Evolutionary conservation across 2,113 vertebrate genomes (phyloP).

Genomic region (Castor canadensis): DNA sequence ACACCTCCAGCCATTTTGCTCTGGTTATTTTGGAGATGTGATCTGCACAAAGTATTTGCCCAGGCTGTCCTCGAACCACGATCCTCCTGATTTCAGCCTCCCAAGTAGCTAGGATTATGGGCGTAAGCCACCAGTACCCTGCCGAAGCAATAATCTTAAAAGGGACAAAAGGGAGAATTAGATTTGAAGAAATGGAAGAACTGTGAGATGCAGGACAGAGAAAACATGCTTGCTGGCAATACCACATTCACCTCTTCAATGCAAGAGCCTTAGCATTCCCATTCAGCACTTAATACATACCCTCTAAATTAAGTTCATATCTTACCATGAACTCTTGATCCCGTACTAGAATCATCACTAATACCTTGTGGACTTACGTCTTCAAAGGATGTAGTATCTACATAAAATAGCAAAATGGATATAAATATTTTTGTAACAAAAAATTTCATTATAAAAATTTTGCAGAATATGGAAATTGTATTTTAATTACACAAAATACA

Average conservation of each 20-base stretch:
- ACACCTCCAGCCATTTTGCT: too few relatives aligned
- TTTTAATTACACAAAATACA: conserved; percentile 50
- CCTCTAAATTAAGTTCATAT: conserved; percentile 68
- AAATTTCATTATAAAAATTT: neutral
- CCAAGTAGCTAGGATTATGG: too few relatives aligned
- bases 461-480: conserved; percentile 7
- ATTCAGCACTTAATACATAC: conserved; percentile 47
- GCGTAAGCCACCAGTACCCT: too few relatives aligned
- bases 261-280: conserved; percentile 71
- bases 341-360: conserved; percentile 91
- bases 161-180: conserved; percentile 43
- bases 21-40: too few relatives aligned
- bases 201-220: conserved; percentile 56
- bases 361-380: conserved; percentile 90
- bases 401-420: conserved; percentile 78
- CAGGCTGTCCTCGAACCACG: too few relatives aligned
- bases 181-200: conserved; percentile 69
- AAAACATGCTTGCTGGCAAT: conserved; percentile 79
- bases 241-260: conserved; percentile 62
- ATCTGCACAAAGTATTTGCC: too few relatives aligned
- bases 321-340: conserved; percentile 93
- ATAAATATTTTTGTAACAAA: conserved; percentile 70
- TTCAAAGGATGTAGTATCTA: conserved; percentile 94
- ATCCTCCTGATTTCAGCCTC: too few relatives aligned
- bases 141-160: conserved; percentile 30